Conservation (phyloP, 2,888 invertebrate species). For the Cryptocephalus primarius region DNA sequence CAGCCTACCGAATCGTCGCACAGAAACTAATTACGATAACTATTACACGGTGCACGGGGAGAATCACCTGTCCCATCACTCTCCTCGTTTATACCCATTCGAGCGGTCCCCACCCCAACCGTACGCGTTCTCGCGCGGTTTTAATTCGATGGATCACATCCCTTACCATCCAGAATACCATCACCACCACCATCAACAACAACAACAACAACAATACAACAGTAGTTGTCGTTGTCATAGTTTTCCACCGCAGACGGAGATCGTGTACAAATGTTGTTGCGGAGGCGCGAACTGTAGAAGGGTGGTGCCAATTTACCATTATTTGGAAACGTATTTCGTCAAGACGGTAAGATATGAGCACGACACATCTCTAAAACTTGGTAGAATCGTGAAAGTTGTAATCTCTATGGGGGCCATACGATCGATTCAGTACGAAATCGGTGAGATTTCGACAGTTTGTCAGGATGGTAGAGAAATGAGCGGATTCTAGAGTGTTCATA, state of each 20-base stretch:
- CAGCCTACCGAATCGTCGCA: constrained; percentile 22
- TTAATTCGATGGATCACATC: background rate
- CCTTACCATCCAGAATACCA: background rate
- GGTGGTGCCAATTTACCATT: constrained; percentile 34
- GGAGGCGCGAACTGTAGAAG: constrained; percentile 23
- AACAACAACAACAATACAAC: constrained; percentile 2
- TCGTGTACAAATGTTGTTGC: constrained; percentile 27
- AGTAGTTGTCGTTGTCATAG: background rate
- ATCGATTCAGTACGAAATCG: too few species aligned
- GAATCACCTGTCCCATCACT: constrained; percentile 12
- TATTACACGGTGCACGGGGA: constrained; percentile 37
- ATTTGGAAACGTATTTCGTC: constrained; percentile 36
- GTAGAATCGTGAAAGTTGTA: too few species aligned
- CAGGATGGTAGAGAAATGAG: too few species aligned
- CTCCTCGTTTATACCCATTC: background rate
- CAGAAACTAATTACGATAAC: constrained; percentile 18
- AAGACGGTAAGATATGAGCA: constrained; percentile 29
- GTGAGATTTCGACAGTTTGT: too few species aligned
- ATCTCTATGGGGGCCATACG: too few species aligned
- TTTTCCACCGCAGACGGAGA: constrained; percentile 9
- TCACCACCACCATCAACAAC: background rate
- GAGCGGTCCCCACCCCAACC: too few species aligned
- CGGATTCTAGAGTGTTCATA: too few species aligned
- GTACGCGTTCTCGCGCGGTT: too few species aligned
- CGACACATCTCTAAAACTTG: too few species aligned